These are phyloP conservation scores for Heteropelma amictum DNA, from an alignment of 2,888 invertebrate species.

Conservation along the genomic window DNA sequence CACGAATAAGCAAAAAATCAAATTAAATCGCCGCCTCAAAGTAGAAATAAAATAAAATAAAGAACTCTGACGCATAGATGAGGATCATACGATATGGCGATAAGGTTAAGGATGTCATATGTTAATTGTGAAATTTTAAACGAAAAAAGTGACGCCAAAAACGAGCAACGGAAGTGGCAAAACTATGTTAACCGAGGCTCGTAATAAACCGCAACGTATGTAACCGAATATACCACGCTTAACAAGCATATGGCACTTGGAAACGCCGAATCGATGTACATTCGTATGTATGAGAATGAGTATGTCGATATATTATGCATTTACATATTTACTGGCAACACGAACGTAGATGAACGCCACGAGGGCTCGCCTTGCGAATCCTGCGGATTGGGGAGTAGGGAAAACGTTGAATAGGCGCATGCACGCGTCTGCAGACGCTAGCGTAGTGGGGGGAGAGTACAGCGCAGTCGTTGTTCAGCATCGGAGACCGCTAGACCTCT, in stretches of 20 bases:
- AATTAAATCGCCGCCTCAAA: too few species aligned
- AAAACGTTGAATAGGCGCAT: background rate
- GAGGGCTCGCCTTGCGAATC: too few species aligned
- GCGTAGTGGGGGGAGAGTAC: constrained; percentile 12
- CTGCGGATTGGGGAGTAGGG: background rate
- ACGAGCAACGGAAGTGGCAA: constrained; percentile 10
- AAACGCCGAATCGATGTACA: constrained; percentile 41
- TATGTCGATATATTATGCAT: background rate
- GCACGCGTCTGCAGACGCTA: background rate
- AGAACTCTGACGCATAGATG: too few species aligned
- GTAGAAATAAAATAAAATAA: too few species aligned
- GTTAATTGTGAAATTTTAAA: constrained; percentile 29
- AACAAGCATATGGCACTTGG: constrained; percentile 68
- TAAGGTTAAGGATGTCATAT: constrained; percentile 25
- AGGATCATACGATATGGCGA: background rate
- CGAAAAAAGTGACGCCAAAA: constrained; percentile 42
- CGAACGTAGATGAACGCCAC: background rate
- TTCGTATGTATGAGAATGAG: background rate
- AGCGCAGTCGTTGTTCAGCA: constrained; percentile 20
- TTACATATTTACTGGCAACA: background rate
- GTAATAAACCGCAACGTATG: constrained; percentile 74
- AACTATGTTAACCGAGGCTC: constrained; percentile 47
- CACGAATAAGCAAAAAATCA: too few species aligned
- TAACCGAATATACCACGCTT: constrained; percentile 76
- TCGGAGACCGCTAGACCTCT: constrained; percentile 41